These are phyloP conservation scores for Argyra leucocephala DNA, from an alignment of 2,888 invertebrate genomes.

Conservation along the genomic window DNA sequence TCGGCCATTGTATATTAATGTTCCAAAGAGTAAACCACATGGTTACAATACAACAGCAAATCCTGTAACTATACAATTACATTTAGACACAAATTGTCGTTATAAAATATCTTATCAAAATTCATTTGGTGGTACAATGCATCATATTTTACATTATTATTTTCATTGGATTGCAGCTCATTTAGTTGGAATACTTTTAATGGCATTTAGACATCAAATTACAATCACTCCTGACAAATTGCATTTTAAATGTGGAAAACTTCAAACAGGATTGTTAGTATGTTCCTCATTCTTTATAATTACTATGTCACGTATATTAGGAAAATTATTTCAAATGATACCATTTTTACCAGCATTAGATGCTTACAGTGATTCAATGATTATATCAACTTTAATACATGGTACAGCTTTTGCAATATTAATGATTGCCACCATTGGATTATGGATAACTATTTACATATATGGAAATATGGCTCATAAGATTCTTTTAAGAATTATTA, in stretches of 20 bases:
- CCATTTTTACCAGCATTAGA: conserved; percentile 26
- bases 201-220: conserved; percentile 51
- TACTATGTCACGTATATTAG: conserved; percentile 29
- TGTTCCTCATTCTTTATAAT: conserved; percentile 45
- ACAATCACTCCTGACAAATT: conserved; percentile 35
- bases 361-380: conserved; percentile 30
- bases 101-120: conserved; percentile 54
- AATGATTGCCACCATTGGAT: conserved; percentile 47
- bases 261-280: conserved; percentile 51
- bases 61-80: conserved; percentile 50
- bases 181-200: conserved; percentile 53
- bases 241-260: conserved; percentile 44
- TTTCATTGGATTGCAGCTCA: conserved; percentile 56
- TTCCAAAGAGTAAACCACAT: conserved; percentile 49
- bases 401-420: conserved; percentile 53
- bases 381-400: conserved; percentile 54
- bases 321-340: conserved; percentile 24
- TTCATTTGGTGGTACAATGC: conserved; percentile 51
- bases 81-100: conserved; percentile 62
- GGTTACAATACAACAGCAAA: conserved; percentile 38
- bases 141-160: conserved; percentile 58
- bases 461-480: conserved; percentile 62
- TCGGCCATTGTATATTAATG: conserved; percentile 50
- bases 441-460: conserved; percentile 52
- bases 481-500: conserved; percentile 52